phyloP scores from a whole-genome alignment of 2,113 vertebrate genomes.

The Trematocara variabile region DNA sequence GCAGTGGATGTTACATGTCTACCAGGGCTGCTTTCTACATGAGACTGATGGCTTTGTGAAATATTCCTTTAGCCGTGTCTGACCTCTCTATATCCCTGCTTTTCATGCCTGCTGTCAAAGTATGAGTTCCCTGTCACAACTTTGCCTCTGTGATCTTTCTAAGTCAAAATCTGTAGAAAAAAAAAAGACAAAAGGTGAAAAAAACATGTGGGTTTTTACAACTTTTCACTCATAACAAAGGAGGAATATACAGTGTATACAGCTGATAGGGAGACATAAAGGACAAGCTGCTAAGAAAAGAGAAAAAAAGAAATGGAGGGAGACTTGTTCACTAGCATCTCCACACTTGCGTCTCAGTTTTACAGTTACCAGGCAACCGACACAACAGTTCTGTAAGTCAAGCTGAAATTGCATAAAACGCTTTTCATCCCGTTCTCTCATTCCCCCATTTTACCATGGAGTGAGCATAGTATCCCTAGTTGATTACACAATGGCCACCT shows the following conservation, averaged over 20 bases:
- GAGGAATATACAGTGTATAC: not conserved
- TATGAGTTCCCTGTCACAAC: constrained; percentile 36
- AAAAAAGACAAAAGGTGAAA: not conserved
- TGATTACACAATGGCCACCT: constrained; percentile 26
- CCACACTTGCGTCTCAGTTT: constrained; percentile 33
- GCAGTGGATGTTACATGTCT: constrained; percentile 15
- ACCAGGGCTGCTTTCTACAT: not conserved
- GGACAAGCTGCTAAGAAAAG: not conserved
- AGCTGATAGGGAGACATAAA: not conserved
- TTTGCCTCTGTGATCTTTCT: constrained; percentile 31
- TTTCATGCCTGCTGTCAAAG: constrained; percentile 40
- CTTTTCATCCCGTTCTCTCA: constrained; percentile 48
- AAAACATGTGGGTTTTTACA: not conserved
- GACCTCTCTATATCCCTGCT: constrained; percentile 31
- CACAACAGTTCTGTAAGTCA: constrained; percentile 56
- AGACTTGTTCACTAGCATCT: constrained; percentile 20
- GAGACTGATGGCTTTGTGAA: constrained; percentile 36
- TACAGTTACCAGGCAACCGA: constrained; percentile 66
- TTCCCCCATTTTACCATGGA: constrained; percentile 35
- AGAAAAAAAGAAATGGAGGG: not conserved
- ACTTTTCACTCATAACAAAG: not conserved
- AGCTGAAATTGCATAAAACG: constrained; percentile 60
- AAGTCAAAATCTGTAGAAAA: not conserved
- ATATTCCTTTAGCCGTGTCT: constrained; percentile 31
- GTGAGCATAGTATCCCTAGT: constrained; percentile 41